Percentiles rank a stretch among this genome's conserved stretches.
phyloP scores from a whole-genome alignment of 2,888 invertebrate genomes.

The Drosophila seclusa region DNA sequence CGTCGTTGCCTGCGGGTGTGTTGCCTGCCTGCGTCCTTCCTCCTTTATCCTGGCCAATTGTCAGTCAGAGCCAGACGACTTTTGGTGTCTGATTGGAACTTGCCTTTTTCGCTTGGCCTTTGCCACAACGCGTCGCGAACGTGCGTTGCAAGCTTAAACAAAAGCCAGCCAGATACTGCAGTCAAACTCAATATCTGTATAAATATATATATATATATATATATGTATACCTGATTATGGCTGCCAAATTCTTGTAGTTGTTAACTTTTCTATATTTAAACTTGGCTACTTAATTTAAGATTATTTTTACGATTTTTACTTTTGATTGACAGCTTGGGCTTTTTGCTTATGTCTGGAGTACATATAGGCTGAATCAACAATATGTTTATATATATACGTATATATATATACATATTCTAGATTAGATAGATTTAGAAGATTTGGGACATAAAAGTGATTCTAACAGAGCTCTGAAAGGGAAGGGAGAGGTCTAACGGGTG shows the following conservation, averaged over 20 bases:
- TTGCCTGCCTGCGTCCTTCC: not conserved
- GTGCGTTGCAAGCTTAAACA: slow-evolving; percentile 81
- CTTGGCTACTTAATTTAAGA: not conserved
- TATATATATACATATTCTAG: not conserved
- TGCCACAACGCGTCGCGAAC: slow-evolving; percentile 61
- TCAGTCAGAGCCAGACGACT: slow-evolving; percentile 61
- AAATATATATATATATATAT: not conserved
- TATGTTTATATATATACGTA: not conserved
- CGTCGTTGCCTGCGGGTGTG: slow-evolving; percentile 22
- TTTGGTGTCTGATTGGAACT: slow-evolving; percentile 65
- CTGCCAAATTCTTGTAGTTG: not conserved
- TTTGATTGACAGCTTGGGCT: not conserved
- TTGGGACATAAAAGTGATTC: too few relatives aligned
- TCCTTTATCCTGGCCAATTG: slow-evolving; percentile 68
- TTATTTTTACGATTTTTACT: not conserved
- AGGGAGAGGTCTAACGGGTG: too few relatives aligned
- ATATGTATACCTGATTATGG: not conserved
- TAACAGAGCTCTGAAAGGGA: too few relatives aligned
- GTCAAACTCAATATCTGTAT: not conserved
- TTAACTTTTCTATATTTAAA: not conserved
- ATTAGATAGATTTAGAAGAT: too few relatives aligned
- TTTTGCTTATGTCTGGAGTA: not conserved
- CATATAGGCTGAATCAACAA: not conserved
- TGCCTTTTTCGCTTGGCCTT: slow-evolving; percentile 43
- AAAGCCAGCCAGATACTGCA: slow-evolving; percentile 35